Evolutionary conservation across 2,113 vertebrate genomes (phyloP), one percentile per base, ranked within the genome.

Genomic region (Dicrurus megarhynchus): DNA sequence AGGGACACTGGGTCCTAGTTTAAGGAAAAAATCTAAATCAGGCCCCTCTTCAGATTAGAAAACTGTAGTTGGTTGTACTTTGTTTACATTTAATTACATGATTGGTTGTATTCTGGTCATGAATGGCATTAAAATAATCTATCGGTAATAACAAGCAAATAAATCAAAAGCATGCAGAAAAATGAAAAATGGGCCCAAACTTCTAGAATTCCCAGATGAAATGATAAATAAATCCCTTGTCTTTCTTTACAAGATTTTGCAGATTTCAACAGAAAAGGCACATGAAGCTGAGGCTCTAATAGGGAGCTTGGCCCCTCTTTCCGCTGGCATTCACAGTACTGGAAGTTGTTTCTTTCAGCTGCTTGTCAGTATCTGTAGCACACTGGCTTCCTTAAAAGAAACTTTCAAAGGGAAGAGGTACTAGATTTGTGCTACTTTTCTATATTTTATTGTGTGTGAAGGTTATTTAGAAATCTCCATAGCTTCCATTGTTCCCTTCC

Each of bases 11-110:
- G 91, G 96, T 96, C 84, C 92, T 92, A 91, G 95, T 96, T 97
- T 70, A 95, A 97, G 96, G 71, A 96, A 96, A 95, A 94, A 92
- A 65, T 81, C 91, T 76, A 78, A 97, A 95, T 92, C 73, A 63
- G 74, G 30, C 37, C 68, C n/a, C 71, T 89, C 89, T 95, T 87
- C 91, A 89, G 95, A 74, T 94, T 86, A 52, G 53, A 87, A 97
- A 93, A 41, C 33, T 3, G 1, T 57, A 59, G 42, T 26, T 88
- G 80, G n/a, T 84, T 97, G 90, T 77, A n/a, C 56, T 80, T 80
- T 42, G 41, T 92, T 91, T 89, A 76, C 55, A 78, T 73, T 61
- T 77, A 78, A 90, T 90, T 93, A 90, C 7, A 17, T 55, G 71
- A 42, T 63, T 4, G 3, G 61, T 95, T 95, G 46, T 84, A 82